These are phyloP conservation scores for Idaea aversata DNA, from an alignment of 2,888 invertebrate species.

Conservation along the genomic window DNA sequence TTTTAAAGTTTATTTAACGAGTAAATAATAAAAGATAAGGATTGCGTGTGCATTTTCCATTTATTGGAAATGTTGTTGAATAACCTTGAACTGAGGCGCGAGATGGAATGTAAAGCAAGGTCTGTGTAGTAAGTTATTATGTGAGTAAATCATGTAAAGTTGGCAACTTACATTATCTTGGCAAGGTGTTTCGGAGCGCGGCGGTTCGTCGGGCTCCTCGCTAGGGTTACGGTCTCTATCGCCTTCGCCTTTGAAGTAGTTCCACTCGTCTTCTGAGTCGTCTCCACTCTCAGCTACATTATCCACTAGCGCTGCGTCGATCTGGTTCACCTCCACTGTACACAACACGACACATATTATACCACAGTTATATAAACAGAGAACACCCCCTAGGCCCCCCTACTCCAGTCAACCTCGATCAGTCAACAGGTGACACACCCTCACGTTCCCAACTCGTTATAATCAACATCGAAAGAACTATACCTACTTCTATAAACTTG, in stretches of 20 bases:
- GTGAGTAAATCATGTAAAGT: neutral
- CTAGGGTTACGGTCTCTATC: constrained; percentile 80
- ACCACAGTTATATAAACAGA: constrained; percentile 36
- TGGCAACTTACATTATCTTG: constrained; percentile 66
- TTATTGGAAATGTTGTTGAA: neutral
- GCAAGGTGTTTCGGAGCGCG: constrained; percentile 73
- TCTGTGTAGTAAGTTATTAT: neutral
- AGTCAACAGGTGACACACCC: constrained; percentile 78
- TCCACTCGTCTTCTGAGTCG: constrained; percentile 94
- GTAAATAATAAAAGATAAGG: too few relatives aligned
- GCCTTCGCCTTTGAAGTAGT: constrained; percentile 86
- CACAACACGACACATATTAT: constrained; percentile 49
- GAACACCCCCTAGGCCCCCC: constrained; percentile 37
- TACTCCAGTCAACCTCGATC: constrained; percentile 25
- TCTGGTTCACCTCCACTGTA: constrained; percentile 72
- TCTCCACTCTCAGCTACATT: constrained; percentile 88
- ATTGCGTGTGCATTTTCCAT: neutral
- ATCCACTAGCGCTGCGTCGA: constrained; percentile 81
- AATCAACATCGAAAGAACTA: constrained; percentile 19
- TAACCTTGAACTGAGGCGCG: neutral
- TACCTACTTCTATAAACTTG: constrained; percentile 27
- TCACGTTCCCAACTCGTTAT: constrained; percentile 21
- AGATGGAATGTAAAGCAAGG: neutral
- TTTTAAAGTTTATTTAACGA: too few relatives aligned
- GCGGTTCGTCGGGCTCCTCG: constrained; percentile 78